Evolutionary conservation across 2,797 vertebrate genomes (phyloP).

Genomic region (Artibeus jamaicensis): DNA sequence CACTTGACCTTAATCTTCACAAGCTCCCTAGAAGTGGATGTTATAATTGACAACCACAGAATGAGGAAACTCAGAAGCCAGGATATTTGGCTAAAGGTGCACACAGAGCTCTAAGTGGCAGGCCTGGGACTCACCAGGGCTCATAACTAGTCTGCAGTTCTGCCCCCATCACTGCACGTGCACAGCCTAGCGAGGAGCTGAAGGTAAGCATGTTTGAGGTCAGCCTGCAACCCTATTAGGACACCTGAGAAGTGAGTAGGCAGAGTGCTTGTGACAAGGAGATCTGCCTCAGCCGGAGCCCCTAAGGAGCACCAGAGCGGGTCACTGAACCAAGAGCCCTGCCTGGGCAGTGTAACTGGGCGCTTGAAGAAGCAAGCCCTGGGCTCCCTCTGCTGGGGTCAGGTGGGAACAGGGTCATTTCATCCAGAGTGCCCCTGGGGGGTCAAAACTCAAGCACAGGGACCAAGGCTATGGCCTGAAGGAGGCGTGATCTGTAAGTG

Average conservation of each 20-base stretch:
- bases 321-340: background rate
- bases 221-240: background rate
- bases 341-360: background rate
- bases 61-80: background rate
- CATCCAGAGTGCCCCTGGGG: background rate
- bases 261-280: background rate
- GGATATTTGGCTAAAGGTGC: background rate
- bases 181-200: background rate
- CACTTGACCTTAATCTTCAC: background rate
- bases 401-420: background rate
- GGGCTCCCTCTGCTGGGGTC: conserved; percentile 54
- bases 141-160: background rate
- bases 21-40: background rate
- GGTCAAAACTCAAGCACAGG: background rate
- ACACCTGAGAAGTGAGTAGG: background rate
- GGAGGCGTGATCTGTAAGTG: fast-evolving
- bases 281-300: background rate
- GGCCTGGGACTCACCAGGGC: background rate
- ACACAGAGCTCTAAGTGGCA: background rate
- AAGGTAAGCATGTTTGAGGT: background rate
- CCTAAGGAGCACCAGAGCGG: background rate
- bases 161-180: background rate
- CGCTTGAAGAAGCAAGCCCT: background rate
- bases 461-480: background rate
- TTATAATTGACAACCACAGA: background rate